Evolutionary conservation across 2,888 invertebrate genomes (phyloP), one percentile per base, ranked within the genome.

Genomic region (Julus scandinavius): DNA sequence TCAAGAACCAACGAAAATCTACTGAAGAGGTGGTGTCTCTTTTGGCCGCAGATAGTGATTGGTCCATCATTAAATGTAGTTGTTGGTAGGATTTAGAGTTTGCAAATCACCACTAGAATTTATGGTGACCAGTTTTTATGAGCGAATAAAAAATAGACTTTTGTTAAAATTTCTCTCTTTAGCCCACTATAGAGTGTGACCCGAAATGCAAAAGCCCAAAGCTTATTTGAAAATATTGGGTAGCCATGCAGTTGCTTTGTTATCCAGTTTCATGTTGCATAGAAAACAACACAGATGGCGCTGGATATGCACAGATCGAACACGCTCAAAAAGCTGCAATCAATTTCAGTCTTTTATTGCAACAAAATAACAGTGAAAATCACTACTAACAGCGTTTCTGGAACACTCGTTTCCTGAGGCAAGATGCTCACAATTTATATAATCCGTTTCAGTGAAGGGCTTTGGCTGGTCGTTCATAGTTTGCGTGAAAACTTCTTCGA

Each of bases 401-500:
- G 20, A 72, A 72, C 5, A 5, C 20, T 72, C 29, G 11, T 72
- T 72, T 72, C 72, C 72, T 72, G 72, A 72, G 29, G 72, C 72
- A 63, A 20, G 72, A 29, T 45, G 72, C 29, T 20, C 20, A 5
- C 45, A 72, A 72, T 72, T 29, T 72, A 29, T 72, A 29, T 72
- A 72, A 72, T 72, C 72, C 29, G 20, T 20, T 72, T 29, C 72
- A 9, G 11, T 72, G 20, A 72, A 72, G 72, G 72, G 72, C 20
- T 49, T 85, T 54, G 54, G 54, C 17, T 54, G 4, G 54, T 54
- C 54, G 54, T 54, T 54, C 6, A 40, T n/a, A 41, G 85, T 85
- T 85, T 85, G 85, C 85, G 85, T 85, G 85, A 45, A 85, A 85
- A 41, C 49, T 49, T 15, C 41, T 7, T 85, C 49, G 85, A 72